Evolutionary conservation across 2,888 invertebrate species (phyloP), one percentile per base, ranked within the genome.

Genomic region (Idaea aversata): DNA sequence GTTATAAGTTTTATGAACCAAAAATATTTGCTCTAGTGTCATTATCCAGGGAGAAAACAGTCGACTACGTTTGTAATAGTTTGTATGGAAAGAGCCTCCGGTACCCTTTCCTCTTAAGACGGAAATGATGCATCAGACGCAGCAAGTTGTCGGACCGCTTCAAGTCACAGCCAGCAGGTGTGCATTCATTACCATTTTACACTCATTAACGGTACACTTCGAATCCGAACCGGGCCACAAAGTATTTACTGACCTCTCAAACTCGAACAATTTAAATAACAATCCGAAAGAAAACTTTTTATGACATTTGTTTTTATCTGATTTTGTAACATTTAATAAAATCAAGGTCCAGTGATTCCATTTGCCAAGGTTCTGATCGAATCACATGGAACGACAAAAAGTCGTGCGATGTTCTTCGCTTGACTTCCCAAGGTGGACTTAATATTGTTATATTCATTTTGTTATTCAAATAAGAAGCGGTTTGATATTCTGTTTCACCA

Each of bases 131-230:
- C 71, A 74, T 69, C 57, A 69, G 64, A 64, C 69, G 68, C 68
- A 67, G 67, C 62, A 66, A 70, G 67, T 63, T 67, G 65, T 69
- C 69, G 70, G 63, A 64, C 34, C 66, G 47, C 61, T 65, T 62
- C 58, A 64, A 70, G 63, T 62, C 65, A 65, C 68, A 62, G 68
- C 66, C 66, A 75, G 75, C 86, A 87, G 85, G 84, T 87, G 86
- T 79, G 77, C 77, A 79, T 83, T 88, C 87, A 90, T 90, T 90
- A 87, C 83, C 88, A 90, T 88, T 82, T 84, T 77, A 82, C 82
- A 81, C 82, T 87, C 84, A 88, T 88, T 90, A 90, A 89, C 89
- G 88, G 88, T 81, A 88, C 80, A 76, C 74, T 75, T 79, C 79
- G 75, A 79, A 76, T 81, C 75, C 47, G 47, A 73, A 67, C 73